Conservation (phyloP, 2,113 vertebrate species). For the Crotalus viridis region DNA sequence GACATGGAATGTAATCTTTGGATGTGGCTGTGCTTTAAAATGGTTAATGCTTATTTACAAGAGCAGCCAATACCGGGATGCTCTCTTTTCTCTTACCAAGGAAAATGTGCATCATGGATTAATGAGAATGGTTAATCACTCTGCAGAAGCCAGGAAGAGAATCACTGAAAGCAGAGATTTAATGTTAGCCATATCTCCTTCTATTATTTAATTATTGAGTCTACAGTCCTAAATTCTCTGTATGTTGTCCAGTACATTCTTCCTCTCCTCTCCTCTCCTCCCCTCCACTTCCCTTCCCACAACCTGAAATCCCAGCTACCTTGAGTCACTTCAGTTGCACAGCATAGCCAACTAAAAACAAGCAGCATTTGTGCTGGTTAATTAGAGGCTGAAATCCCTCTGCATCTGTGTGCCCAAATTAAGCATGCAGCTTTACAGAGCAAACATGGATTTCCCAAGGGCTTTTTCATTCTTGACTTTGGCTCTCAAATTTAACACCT, state of each 20-base stretch:
- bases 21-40: neutral
- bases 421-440: slow-evolving; percentile 34
- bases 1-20: neutral
- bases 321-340: neutral
- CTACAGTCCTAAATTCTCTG: neutral
- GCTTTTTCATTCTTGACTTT: slow-evolving; percentile 51
- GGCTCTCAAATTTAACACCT: slow-evolving; percentile 44
- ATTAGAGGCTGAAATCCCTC: slow-evolving; percentile 52
- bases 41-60: neutral
- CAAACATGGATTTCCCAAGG: slow-evolving; percentile 33
- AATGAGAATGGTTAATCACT: accelerated
- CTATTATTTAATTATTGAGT: neutral
- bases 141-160: neutral
- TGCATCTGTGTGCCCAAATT: slow-evolving; percentile 29
- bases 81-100: neutral
- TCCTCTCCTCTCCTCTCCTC: neutral
- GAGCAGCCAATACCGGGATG: neutral
- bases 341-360: slow-evolving; percentile 47
- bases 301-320: slow-evolving; percentile 46
- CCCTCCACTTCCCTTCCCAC: neutral
- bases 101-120: accelerated
- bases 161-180: neutral
- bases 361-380: slow-evolving; percentile 38
- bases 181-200: neutral
- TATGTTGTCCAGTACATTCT: neutral